These are phyloP conservation scores for Scophthalmus maximus DNA, from an alignment of 2,113 vertebrate genomes.

Conservation along the genomic window DNA sequence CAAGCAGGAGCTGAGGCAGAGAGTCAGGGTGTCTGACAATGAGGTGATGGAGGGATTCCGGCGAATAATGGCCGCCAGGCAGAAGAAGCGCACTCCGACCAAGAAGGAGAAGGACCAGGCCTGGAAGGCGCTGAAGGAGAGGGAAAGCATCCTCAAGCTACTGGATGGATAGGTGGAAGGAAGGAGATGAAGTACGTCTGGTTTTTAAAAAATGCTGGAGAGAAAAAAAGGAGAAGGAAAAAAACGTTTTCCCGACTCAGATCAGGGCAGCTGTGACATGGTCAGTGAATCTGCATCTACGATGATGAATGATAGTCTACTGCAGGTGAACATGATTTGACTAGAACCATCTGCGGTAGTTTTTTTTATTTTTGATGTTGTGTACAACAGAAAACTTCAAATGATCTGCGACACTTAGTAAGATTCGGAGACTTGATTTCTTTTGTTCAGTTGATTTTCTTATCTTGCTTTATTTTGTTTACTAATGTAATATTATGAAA, in stretches of 20 bases:
- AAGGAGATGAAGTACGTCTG: background rate
- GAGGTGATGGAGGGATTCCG: slow-evolving; percentile 99
- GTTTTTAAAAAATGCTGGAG: background rate
- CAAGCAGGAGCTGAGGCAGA: slow-evolving; percentile 94
- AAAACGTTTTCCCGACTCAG: slow-evolving; percentile 2
- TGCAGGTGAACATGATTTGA: slow-evolving; percentile 29
- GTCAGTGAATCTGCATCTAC: slow-evolving; percentile 27
- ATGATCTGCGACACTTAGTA: slow-evolving; percentile 15
- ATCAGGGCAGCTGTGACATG: slow-evolving; percentile 7
- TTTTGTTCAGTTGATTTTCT: background rate
- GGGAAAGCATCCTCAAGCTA: slow-evolving; percentile 96
- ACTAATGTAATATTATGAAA: slow-evolving; percentile 41
- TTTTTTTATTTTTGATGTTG: slow-evolving; percentile 17
- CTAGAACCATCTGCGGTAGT: slow-evolving; percentile 17
- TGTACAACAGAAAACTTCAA: slow-evolving; percentile 29
- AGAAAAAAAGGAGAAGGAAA: background rate
- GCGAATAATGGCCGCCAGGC: slow-evolving; percentile 98
- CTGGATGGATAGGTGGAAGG: slow-evolving; percentile 86
- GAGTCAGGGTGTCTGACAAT: slow-evolving; percentile 94
- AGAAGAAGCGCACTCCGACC: slow-evolving; percentile 97
- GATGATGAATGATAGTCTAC: slow-evolving; percentile 5
- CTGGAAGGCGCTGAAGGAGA: slow-evolving; percentile 96
- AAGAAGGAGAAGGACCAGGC: slow-evolving; percentile 99
- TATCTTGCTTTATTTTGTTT: slow-evolving; percentile 46
- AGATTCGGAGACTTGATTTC: background rate